Percentiles rank a stretch among this genome's conserved stretches.
Conservation (phyloP, 2,888 invertebrate species). For the Drosophila hamatofila region DNA sequence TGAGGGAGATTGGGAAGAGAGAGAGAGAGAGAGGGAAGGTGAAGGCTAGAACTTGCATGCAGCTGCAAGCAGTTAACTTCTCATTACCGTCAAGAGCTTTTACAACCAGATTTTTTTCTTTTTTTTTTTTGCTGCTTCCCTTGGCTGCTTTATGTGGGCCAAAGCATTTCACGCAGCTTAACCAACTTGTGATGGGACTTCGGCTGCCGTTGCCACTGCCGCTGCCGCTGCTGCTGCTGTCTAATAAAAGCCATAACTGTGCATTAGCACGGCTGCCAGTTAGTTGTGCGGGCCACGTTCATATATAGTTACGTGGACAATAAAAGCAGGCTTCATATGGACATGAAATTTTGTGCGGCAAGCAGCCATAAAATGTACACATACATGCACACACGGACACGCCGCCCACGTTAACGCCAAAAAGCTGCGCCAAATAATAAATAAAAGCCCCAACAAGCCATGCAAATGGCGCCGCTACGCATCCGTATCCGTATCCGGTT, state of each 20-base stretch:
- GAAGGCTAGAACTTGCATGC: slow-evolving; percentile 21
- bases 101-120: slow-evolving; percentile 1
- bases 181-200: slow-evolving; percentile 38
- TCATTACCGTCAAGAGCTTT: slow-evolving; percentile 57
- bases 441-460: slow-evolving; percentile 61
- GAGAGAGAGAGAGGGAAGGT: not conserved
- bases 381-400: not conserved
- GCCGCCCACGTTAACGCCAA: slow-evolving; percentile 21
- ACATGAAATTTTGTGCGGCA: slow-evolving; percentile 64
- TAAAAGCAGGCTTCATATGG: slow-evolving; percentile 61
- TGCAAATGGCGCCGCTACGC: slow-evolving; percentile 61
- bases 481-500: slow-evolving; percentile 63
- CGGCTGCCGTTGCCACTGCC: too few relatives aligned
- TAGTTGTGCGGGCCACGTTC: slow-evolving; percentile 30
- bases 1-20: not conserved
- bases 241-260: slow-evolving; percentile 64
- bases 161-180: slow-evolving; percentile 60
- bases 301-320: slow-evolving; percentile 41
- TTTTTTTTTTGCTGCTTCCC: not conserved
- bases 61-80: slow-evolving; percentile 64
- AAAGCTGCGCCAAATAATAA: slow-evolving; percentile 60
- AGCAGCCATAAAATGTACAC: slow-evolving; percentile 60
- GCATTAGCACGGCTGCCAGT: slow-evolving; percentile 51
- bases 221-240: slow-evolving; percentile 17
- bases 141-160: slow-evolving; percentile 16